Evolutionary conservation across 2,888 invertebrate species (phyloP).

Genomic region (Subacronicta megacephala): DNA sequence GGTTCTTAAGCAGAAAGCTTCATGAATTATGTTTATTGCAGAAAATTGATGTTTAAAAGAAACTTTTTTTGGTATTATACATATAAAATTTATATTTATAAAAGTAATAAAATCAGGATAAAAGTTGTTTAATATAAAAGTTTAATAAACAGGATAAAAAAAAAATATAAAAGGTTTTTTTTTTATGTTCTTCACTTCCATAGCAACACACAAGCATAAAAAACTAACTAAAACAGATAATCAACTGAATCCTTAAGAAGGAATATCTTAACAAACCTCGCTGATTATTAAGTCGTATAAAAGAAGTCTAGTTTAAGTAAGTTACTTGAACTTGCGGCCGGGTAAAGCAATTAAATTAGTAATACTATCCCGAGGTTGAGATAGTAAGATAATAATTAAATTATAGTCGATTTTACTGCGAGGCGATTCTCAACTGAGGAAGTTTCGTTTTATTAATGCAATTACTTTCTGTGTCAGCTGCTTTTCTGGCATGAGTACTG

Average conservation of each 20-base stretch:
- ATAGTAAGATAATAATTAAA: constrained; percentile 55
- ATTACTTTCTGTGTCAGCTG: constrained; percentile 44
- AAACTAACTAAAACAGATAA: background rate
- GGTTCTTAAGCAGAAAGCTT: too few relatives aligned
- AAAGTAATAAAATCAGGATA: too few relatives aligned
- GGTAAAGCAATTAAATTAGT: constrained; percentile 63
- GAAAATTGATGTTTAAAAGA: too few relatives aligned
- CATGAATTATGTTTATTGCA: too few relatives aligned
- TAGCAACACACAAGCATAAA: too few relatives aligned
- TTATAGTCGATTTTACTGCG: constrained; percentile 50
- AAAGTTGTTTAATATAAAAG: too few relatives aligned
- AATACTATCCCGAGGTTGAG: constrained; percentile 54
- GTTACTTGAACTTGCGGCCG: constrained; percentile 68
- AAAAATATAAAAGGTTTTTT: too few relatives aligned
- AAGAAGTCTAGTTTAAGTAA: constrained; percentile 68
- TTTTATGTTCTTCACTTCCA: too few relatives aligned
- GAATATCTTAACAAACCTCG: constrained; percentile 24
- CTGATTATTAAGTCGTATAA: constrained; percentile 37
- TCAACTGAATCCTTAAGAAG: background rate
- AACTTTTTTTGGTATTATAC: too few relatives aligned
- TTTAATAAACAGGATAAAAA: too few relatives aligned
- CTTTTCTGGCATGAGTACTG: constrained; percentile 28
- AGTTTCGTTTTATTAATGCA: constrained; percentile 44
- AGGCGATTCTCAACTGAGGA: constrained; percentile 43
- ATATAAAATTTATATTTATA: too few relatives aligned